A percentile compares a stretch with the other conserved stretches of the same genome.
Conservation (phyloP, 2,113 vertebrate species). For the Pelecanoides urinatrix region DNA sequence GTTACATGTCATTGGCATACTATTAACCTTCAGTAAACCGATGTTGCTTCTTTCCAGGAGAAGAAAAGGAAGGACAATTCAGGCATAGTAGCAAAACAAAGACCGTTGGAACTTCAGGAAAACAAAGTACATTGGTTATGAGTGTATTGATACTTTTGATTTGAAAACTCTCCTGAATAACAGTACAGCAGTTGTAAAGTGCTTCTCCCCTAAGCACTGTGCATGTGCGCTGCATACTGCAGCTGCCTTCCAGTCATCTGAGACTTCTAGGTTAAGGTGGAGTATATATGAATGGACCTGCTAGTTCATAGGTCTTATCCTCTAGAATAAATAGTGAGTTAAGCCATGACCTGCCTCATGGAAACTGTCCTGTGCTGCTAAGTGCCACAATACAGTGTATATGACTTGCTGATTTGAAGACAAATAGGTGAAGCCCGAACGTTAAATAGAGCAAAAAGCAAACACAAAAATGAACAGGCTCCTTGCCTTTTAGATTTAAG, state of each 20-base stretch:
- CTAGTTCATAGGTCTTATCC: background rate
- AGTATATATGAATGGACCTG: background rate
- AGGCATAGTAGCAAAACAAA: background rate
- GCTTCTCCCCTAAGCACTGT: background rate
- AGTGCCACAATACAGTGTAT: background rate
- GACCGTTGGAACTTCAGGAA: background rate
- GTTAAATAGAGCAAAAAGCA: constrained; percentile 12
- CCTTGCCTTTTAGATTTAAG: background rate
- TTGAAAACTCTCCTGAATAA: background rate
- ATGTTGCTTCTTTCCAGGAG: background rate
- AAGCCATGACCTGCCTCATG: background rate
- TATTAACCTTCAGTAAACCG: background rate
- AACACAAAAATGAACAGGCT: background rate
- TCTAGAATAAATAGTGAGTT: background rate
- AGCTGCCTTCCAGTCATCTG: background rate
- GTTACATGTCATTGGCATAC: background rate
- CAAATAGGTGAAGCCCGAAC: background rate
- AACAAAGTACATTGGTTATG: background rate
- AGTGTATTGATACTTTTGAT: background rate
- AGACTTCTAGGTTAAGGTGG: background rate
- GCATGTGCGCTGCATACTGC: rapidly evolving
- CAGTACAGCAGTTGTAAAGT: background rate
- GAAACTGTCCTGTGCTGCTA: background rate
- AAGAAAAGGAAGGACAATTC: background rate
- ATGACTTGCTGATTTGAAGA: background rate